Evolutionary conservation across 2,113 vertebrate species (phyloP).

Genomic region (Acrocephalus kingi): DNA sequence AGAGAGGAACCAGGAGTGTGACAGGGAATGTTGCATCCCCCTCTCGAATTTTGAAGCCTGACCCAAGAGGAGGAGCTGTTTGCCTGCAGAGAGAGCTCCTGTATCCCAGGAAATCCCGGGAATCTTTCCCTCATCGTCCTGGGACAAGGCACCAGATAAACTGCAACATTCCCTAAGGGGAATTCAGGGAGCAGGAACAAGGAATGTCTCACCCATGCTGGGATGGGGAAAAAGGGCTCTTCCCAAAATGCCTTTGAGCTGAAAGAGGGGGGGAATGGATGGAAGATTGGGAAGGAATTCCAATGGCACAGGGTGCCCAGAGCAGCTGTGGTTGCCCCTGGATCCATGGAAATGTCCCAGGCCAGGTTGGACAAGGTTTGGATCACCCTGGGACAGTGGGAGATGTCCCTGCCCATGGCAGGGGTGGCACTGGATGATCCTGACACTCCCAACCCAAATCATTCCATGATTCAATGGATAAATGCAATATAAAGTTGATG

Average conservation of each 20-base stretch:
- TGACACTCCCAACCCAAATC: neutral
- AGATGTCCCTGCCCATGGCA: neutral
- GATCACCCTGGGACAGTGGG: neutral
- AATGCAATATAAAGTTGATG: neutral
- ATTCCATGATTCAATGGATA: neutral
- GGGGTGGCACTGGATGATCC: accelerated
- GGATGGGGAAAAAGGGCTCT: neutral
- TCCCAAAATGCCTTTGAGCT: neutral
- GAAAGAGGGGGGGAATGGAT: accelerated
- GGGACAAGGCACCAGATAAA: accelerated
- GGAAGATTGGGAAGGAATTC: neutral
- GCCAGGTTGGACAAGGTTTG: neutral
- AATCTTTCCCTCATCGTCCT: neutral
- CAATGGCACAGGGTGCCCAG: neutral
- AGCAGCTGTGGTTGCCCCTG: neutral
- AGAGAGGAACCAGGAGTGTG: neutral
- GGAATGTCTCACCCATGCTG: neutral
- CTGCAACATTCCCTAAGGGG: accelerated
- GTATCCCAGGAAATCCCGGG: neutral
- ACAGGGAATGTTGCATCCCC: neutral
- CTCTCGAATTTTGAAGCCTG: accelerated
- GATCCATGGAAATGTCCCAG: accelerated
- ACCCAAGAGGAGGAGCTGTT: neutral
- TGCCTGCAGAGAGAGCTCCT: neutral
- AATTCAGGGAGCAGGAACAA: neutral